Evolutionary conservation across 23 tunicate genomes (phyloP).

Genomic region (Trididemnum nubilum): DNA sequence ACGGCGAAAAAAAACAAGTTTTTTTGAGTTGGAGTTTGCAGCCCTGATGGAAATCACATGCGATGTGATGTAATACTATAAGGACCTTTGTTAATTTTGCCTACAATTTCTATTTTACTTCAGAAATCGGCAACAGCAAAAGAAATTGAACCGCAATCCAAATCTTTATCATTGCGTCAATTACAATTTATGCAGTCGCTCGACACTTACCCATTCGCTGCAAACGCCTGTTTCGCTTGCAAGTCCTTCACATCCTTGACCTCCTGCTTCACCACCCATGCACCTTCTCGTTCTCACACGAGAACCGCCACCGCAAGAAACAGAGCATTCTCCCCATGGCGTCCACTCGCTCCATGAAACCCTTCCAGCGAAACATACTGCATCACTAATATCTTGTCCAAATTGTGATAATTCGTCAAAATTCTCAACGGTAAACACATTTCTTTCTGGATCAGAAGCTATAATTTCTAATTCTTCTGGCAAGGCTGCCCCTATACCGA

Average conservation of each 20-base stretch:
- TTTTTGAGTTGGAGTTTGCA: no score
- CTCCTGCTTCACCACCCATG: constrained; percentile 53
- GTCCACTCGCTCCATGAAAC: constrained; percentile 57
- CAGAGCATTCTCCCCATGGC: constrained; percentile 43
- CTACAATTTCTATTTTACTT: no score
- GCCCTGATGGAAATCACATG: no score
- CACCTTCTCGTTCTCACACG: constrained; percentile 25
- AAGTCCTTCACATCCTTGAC: constrained; percentile 30
- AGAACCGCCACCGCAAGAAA: constrained; percentile 49
- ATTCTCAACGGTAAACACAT: constrained; percentile 56
- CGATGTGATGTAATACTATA: no score
- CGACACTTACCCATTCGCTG: neutral
- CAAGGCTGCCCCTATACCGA: constrained; percentile 60
- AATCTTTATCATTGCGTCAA: no score
- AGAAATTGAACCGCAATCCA: no score
- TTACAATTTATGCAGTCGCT: no score
- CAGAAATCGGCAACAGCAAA: no score
- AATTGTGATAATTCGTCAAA: constrained; percentile 41
- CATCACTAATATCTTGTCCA: constrained; percentile 38
- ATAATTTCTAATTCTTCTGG: constrained; percentile 48
- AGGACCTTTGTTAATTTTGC: no score
- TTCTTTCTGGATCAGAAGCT: constrained; percentile 42
- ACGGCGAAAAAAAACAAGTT: no score
- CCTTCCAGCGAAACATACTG: constrained; percentile 73
- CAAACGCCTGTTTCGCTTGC: neutral